Percentiles rank a stretch among this genome's conserved stretches.
phyloP scores from a whole-genome alignment of 1,140 invertebrate genomes.

The Mizuhopecten yessoensis region DNA sequence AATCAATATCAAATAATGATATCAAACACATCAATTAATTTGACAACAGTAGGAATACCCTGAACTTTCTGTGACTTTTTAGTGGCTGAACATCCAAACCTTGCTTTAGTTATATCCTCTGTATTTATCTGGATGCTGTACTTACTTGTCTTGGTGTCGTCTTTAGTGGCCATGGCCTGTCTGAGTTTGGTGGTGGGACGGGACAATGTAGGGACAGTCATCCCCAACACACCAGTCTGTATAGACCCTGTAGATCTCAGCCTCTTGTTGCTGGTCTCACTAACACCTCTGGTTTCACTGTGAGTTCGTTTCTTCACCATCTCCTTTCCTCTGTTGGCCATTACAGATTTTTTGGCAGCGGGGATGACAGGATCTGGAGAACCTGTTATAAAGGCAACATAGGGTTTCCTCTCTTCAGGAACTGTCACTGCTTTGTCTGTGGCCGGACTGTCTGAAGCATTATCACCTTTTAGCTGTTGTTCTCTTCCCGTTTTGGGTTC shows the following conservation, averaged over 20 bases:
- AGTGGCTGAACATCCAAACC: too few relatives aligned
- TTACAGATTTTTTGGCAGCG: not conserved
- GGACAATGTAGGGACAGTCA: not conserved
- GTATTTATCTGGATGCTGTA: not conserved
- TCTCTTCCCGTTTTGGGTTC: not conserved
- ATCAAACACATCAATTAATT: too few relatives aligned
- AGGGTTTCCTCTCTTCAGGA: not conserved
- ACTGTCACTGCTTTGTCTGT: not conserved
- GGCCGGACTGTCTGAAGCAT: not conserved
- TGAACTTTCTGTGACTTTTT: too few relatives aligned
- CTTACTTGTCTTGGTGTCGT: constrained; percentile 21
- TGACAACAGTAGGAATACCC: too few relatives aligned
- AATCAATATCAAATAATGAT: too few relatives aligned
- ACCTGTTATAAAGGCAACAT: constrained; percentile 17
- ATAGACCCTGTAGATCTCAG: not conserved
- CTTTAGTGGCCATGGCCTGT: not conserved
- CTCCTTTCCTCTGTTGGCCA: not conserved
- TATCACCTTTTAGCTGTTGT: not conserved
- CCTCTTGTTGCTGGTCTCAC: not conserved
- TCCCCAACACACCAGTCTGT: not conserved
- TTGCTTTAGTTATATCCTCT: too few relatives aligned
- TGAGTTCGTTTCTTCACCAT: constrained; percentile 20
- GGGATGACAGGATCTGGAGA: not conserved
- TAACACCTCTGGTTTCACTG: not conserved
- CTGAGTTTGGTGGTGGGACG: not conserved